Conservation (phyloP, 2,888 invertebrate genomes). For the Glaucopsyche alexis region DNA sequence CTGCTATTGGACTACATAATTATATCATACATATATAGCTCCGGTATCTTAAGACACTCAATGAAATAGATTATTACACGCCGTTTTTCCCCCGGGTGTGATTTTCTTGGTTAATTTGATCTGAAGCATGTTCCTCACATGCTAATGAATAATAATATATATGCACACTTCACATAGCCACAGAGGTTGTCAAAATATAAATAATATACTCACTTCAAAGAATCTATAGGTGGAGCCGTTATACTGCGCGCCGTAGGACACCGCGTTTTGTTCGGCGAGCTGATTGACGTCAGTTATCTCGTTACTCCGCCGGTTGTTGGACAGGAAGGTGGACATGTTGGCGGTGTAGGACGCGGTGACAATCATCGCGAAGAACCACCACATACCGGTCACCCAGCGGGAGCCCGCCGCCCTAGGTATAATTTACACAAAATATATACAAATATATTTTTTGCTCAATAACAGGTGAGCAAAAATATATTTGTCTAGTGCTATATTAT, state of each 20-base stretch:
- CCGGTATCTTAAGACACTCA: too few relatives aligned
- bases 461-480: neutral
- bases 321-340: conserved; percentile 92
- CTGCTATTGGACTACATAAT: too few relatives aligned
- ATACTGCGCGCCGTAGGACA: conserved; percentile 89
- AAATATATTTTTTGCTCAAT: too few relatives aligned
- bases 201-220: conserved; percentile 83
- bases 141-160: too few relatives aligned
- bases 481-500: neutral
- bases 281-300: conserved; percentile 91
- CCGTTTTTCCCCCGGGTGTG: too few relatives aligned
- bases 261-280: conserved; percentile 89
- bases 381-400: conserved; percentile 91
- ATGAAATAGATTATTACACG: too few relatives aligned
- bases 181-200: too few relatives aligned
- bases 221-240: conserved; percentile 92
- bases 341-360: conserved; percentile 88
- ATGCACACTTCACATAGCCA: too few relatives aligned
- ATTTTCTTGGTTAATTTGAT: too few relatives aligned
- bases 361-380: conserved; percentile 97
- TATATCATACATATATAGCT: too few relatives aligned
- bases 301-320: conserved; percentile 87
- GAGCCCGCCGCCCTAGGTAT: conserved; percentile 89
- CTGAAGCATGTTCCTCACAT: too few relatives aligned
- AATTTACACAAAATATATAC: too few relatives aligned